Conservation (phyloP, 37 sponge, comb jelly and placozoan species). For the Theonella swinhoei region DNA sequence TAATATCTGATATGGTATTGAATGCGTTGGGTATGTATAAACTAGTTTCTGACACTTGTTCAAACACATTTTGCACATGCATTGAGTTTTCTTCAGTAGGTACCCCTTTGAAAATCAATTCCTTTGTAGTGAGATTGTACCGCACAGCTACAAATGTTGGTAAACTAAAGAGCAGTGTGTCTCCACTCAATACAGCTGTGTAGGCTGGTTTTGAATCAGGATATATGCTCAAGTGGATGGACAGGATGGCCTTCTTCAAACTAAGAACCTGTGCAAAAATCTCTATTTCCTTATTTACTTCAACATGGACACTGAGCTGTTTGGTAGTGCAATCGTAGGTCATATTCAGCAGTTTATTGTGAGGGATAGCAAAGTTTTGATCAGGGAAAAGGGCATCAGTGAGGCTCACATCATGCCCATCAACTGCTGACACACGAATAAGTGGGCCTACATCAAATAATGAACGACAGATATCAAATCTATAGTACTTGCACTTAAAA, state of each 20-base stretch:
- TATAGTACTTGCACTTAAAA: too few relatives aligned
- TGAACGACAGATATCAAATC: too few relatives aligned
- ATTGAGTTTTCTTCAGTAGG: not conserved
- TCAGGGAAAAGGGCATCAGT: too few relatives aligned
- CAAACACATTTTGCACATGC: not conserved
- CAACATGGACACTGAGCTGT: not conserved
- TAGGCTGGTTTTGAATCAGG: not conserved
- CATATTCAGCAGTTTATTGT: not conserved
- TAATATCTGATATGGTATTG: not conserved
- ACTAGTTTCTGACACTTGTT: not conserved
- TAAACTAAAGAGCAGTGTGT: not conserved
- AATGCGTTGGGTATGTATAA: not conserved
- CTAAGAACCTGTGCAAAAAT: not conserved
- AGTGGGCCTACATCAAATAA: not conserved
- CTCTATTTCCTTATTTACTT: not conserved
- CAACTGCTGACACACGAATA: not conserved
- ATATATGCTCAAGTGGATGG: not conserved
- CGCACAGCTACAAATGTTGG: not conserved
- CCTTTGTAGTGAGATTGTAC: not conserved
- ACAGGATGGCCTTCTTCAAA: not conserved
- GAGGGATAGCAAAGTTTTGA: too few relatives aligned
- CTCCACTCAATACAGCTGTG: not conserved
- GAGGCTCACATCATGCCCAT: too few relatives aligned
- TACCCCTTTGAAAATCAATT: not conserved
- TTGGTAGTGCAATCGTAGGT: not conserved